Evolutionary conservation across 2,888 invertebrate species (phyloP), one percentile per base, ranked within the genome.

Genomic region (Iphiclides podalirius): DNA sequence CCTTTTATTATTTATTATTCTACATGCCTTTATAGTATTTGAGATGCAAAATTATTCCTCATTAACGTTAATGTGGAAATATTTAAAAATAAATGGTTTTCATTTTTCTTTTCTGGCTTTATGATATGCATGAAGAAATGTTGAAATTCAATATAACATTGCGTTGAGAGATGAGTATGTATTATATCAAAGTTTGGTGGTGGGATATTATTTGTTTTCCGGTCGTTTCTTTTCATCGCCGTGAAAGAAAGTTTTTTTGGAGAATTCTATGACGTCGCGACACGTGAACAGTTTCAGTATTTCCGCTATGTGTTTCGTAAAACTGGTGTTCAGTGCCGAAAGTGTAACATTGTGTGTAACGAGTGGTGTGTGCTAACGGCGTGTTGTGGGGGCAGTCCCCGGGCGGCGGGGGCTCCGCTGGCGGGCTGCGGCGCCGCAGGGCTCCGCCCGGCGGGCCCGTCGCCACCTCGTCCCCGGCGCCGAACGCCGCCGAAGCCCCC

Each of bases 321-420:
- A 44, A 52, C 41, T 49, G 38, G 36, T 46, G 33, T 41, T 33
- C 17, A 33, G 48, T 28, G 34, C 39, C n/a, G 17, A 48, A 40
- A 50, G 26, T 37, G 59, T 57, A n/a, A n/a, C 55, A 52, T 52
- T 58, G 59, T n/a, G n/a, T n/a, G n/a, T n/a, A n/a, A n/a, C n/a
- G n/a, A 58, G 55, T 57, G 58, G 58, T 54, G 31, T 31, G 55
- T 59, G 60, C 59, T 62, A 62, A 60, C 58, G n/a, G 60, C 60
- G 61, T 58, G 46, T 58, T 62, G 60, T 59, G 58, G 56, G 57
- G 58, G 58, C 56, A 59, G 58, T 54, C 53, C 52, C 44, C 36
- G 47, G 45, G 52, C 49, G 48, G 45, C 38, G 28, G 28, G 38
- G 58, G 46, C 52, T 47, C 17, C 17, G 39, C 33, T 36, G 53